phyloP scores from a whole-genome alignment of 2,113 vertebrate genomes.

The Jacana jacana region DNA sequence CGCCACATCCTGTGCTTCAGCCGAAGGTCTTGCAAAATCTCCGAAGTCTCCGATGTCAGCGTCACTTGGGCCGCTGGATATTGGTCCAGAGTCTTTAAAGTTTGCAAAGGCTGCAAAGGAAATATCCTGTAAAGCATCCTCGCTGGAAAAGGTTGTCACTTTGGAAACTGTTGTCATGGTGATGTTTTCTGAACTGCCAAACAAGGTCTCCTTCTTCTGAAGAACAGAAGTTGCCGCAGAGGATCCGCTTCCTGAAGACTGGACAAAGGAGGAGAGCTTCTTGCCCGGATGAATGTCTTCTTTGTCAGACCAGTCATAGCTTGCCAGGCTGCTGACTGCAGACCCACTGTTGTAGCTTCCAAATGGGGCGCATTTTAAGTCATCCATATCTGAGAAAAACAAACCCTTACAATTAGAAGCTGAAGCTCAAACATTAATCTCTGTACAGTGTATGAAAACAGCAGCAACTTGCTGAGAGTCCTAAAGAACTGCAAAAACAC shows the following conservation, averaged over 20 bases:
- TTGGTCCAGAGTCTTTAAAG: slow-evolving; percentile 68
- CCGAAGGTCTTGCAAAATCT: slow-evolving; percentile 80
- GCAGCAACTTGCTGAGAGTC: background rate
- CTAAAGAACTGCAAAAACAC: background rate
- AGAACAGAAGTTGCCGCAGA: slow-evolving; percentile 72
- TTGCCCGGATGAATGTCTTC: slow-evolving; percentile 81
- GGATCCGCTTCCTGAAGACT: slow-evolving; percentile 70
- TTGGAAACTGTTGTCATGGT: slow-evolving; percentile 80
- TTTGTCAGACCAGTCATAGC: slow-evolving; percentile 89
- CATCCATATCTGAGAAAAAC: slow-evolving; percentile 90
- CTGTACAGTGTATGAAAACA: background rate
- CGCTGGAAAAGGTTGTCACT: slow-evolving; percentile 77
- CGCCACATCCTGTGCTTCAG: slow-evolving; percentile 15
- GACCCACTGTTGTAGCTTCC: slow-evolving; percentile 79
- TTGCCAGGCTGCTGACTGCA: slow-evolving; percentile 79
- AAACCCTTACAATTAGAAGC: slow-evolving; percentile 65
- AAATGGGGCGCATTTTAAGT: slow-evolving; percentile 90
- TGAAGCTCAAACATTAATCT: background rate
- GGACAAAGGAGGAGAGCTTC: slow-evolving; percentile 69
- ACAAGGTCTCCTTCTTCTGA: slow-evolving; percentile 85
- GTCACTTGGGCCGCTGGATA: slow-evolving; percentile 19
- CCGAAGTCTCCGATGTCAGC: slow-evolving; percentile 77
- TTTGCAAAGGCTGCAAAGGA: slow-evolving; percentile 80
- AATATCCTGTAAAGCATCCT: slow-evolving; percentile 73
- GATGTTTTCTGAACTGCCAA: slow-evolving; percentile 88